Evolutionary conservation across 2,113 vertebrate species (phyloP).

Genomic region (Plecotus auritus): DNA sequence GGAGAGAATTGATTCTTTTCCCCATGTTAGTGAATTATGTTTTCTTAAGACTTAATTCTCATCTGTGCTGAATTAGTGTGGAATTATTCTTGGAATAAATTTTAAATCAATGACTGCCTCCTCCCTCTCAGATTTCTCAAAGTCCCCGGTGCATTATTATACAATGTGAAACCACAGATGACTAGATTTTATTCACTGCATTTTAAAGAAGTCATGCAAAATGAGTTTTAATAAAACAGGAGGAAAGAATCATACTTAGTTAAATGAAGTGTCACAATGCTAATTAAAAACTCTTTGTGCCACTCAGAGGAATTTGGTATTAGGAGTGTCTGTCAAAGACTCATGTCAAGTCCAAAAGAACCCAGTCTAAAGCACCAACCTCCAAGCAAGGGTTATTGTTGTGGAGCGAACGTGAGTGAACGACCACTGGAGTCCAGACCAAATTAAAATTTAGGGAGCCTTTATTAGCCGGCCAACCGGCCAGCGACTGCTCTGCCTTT

Average conservation of each 20-base stretch:
- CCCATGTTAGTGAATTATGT: constrained; percentile 40
- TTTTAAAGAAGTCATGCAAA: constrained; percentile 56
- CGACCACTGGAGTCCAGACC: too few species aligned
- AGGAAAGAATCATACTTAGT: constrained; percentile 57
- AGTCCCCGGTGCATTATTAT: constrained; percentile 32
- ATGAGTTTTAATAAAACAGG: constrained; percentile 48
- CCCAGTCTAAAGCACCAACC: not conserved
- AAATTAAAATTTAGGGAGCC: too few species aligned
- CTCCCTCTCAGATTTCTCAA: not conserved
- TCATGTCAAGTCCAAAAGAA: not conserved
- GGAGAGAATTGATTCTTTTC: constrained; percentile 28
- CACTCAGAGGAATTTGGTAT: not conserved
- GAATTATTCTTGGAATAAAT: constrained; percentile 62
- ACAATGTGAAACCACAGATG: constrained; percentile 31
- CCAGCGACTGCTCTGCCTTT: too few species aligned
- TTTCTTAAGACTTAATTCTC: constrained; percentile 51
- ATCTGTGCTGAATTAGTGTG: constrained; percentile 55
- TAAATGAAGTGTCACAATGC: constrained; percentile 49
- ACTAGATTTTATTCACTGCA: constrained; percentile 44
- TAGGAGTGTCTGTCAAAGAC: constrained; percentile 16
- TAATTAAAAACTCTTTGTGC: constrained; percentile 45
- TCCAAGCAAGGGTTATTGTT: not conserved
- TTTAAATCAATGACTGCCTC: constrained; percentile 24
- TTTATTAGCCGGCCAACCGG: too few species aligned
- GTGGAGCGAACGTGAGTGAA: too few species aligned